These are phyloP conservation scores for Myxocyprinus asiaticus DNA, from an alignment of 2,113 vertebrate species.

Conservation along the genomic window DNA sequence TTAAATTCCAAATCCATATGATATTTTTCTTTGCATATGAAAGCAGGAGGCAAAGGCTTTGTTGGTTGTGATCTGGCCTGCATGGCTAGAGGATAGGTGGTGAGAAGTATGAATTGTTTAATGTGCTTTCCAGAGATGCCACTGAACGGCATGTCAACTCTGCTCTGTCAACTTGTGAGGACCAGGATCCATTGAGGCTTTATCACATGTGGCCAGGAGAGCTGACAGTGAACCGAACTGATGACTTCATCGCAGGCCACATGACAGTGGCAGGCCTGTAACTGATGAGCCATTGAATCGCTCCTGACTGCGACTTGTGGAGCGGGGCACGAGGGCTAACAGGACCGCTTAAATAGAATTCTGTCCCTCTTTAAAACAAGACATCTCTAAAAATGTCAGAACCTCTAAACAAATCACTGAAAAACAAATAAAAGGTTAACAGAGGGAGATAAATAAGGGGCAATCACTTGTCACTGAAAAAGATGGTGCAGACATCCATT, in stretches of 20 bases:
- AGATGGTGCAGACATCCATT: no score
- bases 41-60: background rate
- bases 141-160: slow-evolving; percentile 29
- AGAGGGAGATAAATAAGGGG: slow-evolving; percentile 6
- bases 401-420: background rate
- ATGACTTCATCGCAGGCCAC: slow-evolving; percentile 51
- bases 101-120: slow-evolving; percentile 27
- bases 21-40: background rate
- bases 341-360: slow-evolving; percentile 12
- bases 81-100: background rate
- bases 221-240: slow-evolving; percentile 36
- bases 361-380: slow-evolving; percentile 24
- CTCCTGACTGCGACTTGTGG: slow-evolving; percentile 50
- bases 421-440: slow-evolving; percentile 41
- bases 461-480: background rate
- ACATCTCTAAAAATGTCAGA: slow-evolving; percentile 2
- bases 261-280: slow-evolving; percentile 50
- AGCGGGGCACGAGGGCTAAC: slow-evolving; percentile 38
- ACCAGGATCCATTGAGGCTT: slow-evolving; percentile 2
- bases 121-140: slow-evolving; percentile 15
- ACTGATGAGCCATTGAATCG: slow-evolving; percentile 51
- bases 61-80: slow-evolving; percentile 7
- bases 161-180: slow-evolving; percentile 28
- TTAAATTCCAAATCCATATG: background rate
- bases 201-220: slow-evolving; percentile 44